Evolutionary conservation across 2,113 vertebrate genomes (phyloP).

Genomic region (Brienomyrus brachyistius): DNA sequence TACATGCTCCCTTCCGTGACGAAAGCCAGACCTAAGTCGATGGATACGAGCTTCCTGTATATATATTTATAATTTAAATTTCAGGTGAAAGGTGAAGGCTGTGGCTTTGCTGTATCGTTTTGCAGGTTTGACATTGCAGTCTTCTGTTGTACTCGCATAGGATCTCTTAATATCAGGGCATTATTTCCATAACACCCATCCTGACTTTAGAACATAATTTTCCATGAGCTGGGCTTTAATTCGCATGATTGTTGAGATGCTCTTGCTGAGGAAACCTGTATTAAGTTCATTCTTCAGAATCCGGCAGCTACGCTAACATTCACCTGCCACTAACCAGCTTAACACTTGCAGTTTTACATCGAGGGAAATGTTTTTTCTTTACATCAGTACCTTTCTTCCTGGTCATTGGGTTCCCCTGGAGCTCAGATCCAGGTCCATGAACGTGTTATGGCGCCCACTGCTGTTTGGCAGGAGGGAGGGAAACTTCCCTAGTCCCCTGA

Average conservation of each 20-base stretch:
- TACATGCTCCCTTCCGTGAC: background rate
- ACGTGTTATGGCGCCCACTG: background rate
- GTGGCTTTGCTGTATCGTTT: background rate
- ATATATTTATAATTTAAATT: background rate
- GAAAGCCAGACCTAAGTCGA: background rate
- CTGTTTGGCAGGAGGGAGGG: constrained; percentile 73
- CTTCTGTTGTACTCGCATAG: background rate
- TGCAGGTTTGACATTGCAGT: background rate
- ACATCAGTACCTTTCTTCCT: background rate
- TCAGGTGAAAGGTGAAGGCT: background rate
- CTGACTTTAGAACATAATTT: background rate
- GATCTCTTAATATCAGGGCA: background rate
- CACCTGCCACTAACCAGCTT: background rate
- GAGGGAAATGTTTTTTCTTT: background rate
- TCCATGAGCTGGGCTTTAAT: background rate
- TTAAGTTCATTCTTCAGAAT: background rate
- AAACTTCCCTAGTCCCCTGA: constrained; percentile 77
- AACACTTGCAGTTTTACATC: background rate
- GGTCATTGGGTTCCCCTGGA: background rate
- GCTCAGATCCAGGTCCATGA: background rate
- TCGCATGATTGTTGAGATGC: background rate
- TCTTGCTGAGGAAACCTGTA: background rate
- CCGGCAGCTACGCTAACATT: background rate
- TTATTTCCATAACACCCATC: background rate
- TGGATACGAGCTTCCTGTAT: background rate